Evolutionary conservation across 1,140 invertebrate genomes (phyloP), one percentile per base, ranked within the genome.

Genomic region (Eumaeus atala): DNA sequence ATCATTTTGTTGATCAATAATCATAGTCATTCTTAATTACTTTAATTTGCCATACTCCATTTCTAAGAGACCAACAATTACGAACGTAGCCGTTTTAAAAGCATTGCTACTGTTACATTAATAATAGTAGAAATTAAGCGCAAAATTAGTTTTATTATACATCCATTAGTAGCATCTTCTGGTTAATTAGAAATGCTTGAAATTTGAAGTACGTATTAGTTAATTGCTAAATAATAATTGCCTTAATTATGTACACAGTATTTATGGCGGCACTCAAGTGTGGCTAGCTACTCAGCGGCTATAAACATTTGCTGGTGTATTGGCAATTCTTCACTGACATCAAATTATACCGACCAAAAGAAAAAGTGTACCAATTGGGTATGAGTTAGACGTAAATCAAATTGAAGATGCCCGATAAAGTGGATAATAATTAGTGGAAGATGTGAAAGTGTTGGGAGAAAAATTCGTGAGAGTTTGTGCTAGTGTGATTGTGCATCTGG

Each of bases 341-440:
- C 40, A 76, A 74, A 77, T 76, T 68, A 74, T 66, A 59, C 66
- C 58, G 56, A 56, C 71, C 64, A 84, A 81, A 84, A 83, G 72
- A 77, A 86, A 86, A 86, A 83, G 79, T 86, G 70, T 76, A 80
- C 74, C 73, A 71, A 82, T 83, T 74, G 70, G 77, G 72, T 78
- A 75, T 73, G 70, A 74, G 71, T 62, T 72, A 74, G 74, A 81
- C 81, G 84, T 87, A 84, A 84, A 87, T 87, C 84, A 84, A 87
- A 87, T 84, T 87, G 80, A 84, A 87, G 84, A 84, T 87, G 83
- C 72, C 74, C 84, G 84, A 87, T 87, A 84, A 83, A 87, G 84
- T 87, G 81, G 83, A 80, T 86, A 86, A 84, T 87, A 87, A 87
- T 87, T 87, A 87, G 81, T 82, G 81, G 84, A 79, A 84, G 81